phyloP scores from a whole-genome alignment of 2,113 vertebrate species.

The Chionodraco myersi region DNA sequence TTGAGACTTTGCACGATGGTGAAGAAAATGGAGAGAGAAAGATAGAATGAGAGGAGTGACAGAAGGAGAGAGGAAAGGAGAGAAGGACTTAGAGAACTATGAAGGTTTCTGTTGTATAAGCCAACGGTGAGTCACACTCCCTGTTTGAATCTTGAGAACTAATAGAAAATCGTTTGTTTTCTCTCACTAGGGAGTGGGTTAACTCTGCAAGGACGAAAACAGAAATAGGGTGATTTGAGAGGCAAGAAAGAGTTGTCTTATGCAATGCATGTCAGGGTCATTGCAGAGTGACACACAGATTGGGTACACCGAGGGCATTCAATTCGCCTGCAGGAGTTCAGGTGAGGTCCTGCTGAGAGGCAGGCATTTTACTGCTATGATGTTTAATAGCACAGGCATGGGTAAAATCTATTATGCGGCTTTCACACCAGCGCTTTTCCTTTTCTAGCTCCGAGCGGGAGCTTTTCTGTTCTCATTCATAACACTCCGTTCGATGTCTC shows the following conservation, averaged over 20 bases:
- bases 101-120: slow-evolving; percentile 80
- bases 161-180: slow-evolving; percentile 80
- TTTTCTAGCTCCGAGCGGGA: too few species aligned
- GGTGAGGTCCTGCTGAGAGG: not conserved
- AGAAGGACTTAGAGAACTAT: slow-evolving; percentile 71
- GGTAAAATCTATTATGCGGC: not conserved
- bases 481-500: too few species aligned
- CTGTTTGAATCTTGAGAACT: slow-evolving; percentile 78
- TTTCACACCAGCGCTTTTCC: too few species aligned
- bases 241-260: slow-evolving; percentile 60
- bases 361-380: slow-evolving; percentile 5
- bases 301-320: slow-evolving; percentile 21
- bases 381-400: slow-evolving; percentile 3
- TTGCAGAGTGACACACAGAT: slow-evolving; percentile 26
- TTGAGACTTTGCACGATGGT: slow-evolving; percentile 76
- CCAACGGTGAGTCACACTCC: slow-evolving; percentile 79
- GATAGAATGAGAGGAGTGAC: slow-evolving; percentile 71
- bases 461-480: too few species aligned
- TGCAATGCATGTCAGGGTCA: slow-evolving; percentile 53
- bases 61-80: slow-evolving; percentile 64
- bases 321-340: slow-evolving; percentile 27
- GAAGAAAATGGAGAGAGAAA: slow-evolving; percentile 72
- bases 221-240: slow-evolving; percentile 70
- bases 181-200: slow-evolving; percentile 73
- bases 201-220: slow-evolving; percentile 73